These are phyloP conservation scores for Nasua narica DNA, from an alignment of 2,797 vertebrate genomes.

Conservation along the genomic window DNA sequence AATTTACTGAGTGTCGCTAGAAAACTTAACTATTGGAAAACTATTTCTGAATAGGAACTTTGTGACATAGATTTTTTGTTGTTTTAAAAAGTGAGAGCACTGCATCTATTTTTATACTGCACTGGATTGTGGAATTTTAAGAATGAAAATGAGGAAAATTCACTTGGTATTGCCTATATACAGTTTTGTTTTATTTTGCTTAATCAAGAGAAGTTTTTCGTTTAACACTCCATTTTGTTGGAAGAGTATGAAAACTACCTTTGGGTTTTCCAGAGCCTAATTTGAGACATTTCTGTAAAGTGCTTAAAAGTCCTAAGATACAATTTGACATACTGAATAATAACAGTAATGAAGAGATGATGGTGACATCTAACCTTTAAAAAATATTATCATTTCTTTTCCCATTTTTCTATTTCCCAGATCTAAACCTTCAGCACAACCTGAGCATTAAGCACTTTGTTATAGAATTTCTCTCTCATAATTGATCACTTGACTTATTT, in stretches of 20 bases:
- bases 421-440: neutral
- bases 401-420: neutral
- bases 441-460: neutral
- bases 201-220: neutral
- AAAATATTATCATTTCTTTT: neutral
- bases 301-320: neutral
- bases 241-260: neutral
- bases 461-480: neutral
- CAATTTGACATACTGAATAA: neutral
- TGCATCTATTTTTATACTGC: constrained; percentile 23
- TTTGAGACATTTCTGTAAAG: neutral
- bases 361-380: neutral
- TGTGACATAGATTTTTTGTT: neutral
- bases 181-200: constrained; percentile 34
- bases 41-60: neutral
- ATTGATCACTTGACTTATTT: neutral
- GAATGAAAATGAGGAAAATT: neutral
- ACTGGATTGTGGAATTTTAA: constrained; percentile 8
- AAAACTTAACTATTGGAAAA: constrained; percentile 7
- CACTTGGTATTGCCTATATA: neutral
- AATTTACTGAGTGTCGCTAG: neutral
- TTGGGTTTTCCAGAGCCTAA: neutral
- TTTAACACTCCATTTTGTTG: neutral
- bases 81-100: neutral
- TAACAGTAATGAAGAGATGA: neutral